Evolutionary conservation across 2,797 vertebrate species (phyloP).

Genomic region (Sebastes hubbsi): DNA sequence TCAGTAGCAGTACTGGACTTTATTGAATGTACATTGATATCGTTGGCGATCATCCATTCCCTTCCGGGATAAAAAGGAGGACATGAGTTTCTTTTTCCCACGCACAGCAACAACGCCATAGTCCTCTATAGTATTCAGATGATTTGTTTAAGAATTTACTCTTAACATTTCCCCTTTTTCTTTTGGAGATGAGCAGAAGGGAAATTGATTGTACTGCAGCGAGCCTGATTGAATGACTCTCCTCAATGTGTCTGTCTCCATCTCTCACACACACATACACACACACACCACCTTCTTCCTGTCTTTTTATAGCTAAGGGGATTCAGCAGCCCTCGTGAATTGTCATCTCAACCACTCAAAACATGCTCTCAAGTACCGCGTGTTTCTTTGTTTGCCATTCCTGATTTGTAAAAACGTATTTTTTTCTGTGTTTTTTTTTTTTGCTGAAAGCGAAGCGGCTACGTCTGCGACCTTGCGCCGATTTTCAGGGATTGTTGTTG

Average conservation of each 20-base stretch:
- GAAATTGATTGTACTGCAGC: conserved; percentile 51
- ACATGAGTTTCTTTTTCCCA: not conserved
- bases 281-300: not conserved
- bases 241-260: conserved; percentile 1
- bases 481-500: not conserved
- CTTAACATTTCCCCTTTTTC: not conserved
- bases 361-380: not conserved
- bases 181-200: conserved; percentile 14
- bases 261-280: too few species aligned
- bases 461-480: not conserved
- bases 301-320: conserved; percentile 39
- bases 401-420: conserved; percentile 17
- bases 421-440: conserved; percentile 9
- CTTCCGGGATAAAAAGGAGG: conserved; percentile 1
- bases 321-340: conserved; percentile 17
- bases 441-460: not conserved
- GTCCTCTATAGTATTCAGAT: conserved; percentile 37
- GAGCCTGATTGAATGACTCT: not conserved
- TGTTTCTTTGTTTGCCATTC: not conserved
- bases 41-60: conserved; percentile 21
- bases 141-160: not conserved
- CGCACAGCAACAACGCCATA: not conserved
- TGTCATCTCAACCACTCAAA: conserved; percentile 12
- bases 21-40: conserved; percentile 69
- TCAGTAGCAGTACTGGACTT: conserved; percentile 66